phyloP scores from a whole-genome alignment of 1,140 invertebrate genomes.

The Fopius arisanus region DNA sequence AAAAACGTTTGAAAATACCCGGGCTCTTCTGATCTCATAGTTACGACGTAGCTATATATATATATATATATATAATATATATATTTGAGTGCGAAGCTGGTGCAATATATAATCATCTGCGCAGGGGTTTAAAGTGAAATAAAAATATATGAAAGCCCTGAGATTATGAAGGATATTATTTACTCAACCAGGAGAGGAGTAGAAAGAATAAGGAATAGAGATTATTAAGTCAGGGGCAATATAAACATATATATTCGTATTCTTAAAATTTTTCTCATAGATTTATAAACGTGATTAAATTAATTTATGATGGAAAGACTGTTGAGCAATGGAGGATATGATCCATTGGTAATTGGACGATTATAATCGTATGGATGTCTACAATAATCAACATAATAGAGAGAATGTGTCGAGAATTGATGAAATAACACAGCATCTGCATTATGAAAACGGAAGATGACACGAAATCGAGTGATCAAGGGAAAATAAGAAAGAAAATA shows the following conservation, averaged over 20 bases:
- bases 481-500: too few species aligned
- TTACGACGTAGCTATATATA: neutral
- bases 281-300: conserved; percentile 25
- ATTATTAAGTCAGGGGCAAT: conserved; percentile 2
- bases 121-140: neutral
- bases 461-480: too few species aligned
- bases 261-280: neutral
- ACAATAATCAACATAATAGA: conserved; percentile 39
- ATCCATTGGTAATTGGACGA: conserved; percentile 25
- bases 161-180: neutral
- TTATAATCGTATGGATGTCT: conserved; percentile 43
- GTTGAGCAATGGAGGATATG: conserved; percentile 40
- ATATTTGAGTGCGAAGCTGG: neutral
- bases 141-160: neutral
- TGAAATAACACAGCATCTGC: conserved; percentile 4
- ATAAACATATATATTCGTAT: conserved; percentile 1
- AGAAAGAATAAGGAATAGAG: neutral
- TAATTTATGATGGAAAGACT: conserved; percentile 40
- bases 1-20: neutral
- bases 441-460: too few species aligned
- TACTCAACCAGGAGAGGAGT: neutral
- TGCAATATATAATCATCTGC: neutral
- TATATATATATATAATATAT: neutral
- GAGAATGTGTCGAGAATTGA: conserved; percentile 10
- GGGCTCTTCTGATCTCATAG: neutral